Percentiles rank a stretch among this genome's conserved stretches.
Conservation (phyloP, 64 coral and sea anemone species). For the Pocillopora damicornis region DNA sequence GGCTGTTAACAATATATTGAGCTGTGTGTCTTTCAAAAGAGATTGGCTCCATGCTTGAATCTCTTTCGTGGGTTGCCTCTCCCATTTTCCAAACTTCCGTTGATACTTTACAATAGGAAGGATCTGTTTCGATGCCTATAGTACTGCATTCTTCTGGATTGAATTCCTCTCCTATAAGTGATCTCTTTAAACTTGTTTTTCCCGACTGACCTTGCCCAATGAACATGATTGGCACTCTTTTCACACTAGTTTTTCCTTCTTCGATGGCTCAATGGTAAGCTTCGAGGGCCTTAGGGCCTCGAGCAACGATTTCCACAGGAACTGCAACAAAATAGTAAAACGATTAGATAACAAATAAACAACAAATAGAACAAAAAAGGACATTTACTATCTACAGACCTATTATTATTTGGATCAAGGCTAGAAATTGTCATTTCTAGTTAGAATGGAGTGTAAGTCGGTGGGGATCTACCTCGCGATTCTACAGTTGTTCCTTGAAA, state of each 20-base stretch:
- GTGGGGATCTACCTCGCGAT: too few relatives aligned
- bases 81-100: background rate
- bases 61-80: background rate
- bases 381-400: too few relatives aligned
- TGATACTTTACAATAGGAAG: background rate
- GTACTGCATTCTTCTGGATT: background rate
- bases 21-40: background rate
- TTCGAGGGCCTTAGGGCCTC: background rate
- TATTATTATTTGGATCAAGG: too few relatives aligned
- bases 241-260: background rate
- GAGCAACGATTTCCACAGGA: background rate
- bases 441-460: too few relatives aligned
- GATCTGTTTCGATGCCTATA: background rate
- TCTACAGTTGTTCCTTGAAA: too few relatives aligned
- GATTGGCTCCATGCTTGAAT: background rate
- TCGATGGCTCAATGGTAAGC: background rate
- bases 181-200: constrained; percentile 5
- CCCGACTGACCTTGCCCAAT: background rate
- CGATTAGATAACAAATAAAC: too few relatives aligned
- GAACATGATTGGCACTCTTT: constrained; percentile 2
- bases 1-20: background rate
- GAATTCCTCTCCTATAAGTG: background rate
- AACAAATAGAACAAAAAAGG: too few relatives aligned
- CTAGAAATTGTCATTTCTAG: too few relatives aligned
- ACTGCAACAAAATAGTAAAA: background rate